Conservation (phyloP, 2,888 invertebrate genomes). For the Dryobotodes eremita region DNA sequence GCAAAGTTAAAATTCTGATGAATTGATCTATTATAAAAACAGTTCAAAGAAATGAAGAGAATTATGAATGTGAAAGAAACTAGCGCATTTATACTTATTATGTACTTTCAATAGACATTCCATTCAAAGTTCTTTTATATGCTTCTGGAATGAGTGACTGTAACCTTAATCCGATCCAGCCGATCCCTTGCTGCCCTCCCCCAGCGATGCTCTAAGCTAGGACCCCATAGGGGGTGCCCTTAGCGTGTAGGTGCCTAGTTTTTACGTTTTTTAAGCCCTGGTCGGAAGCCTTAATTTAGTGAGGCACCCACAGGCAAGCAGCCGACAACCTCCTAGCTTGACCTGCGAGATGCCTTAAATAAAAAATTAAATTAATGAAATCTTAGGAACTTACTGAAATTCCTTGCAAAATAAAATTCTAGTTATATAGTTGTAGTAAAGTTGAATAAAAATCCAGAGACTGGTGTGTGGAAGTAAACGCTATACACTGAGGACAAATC, state of each 20-base stretch:
- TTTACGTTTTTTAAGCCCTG: too few species aligned
- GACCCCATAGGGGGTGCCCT: too few species aligned
- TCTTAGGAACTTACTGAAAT: background rate
- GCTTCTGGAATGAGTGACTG: constrained; percentile 22
- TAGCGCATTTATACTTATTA: constrained; percentile 10
- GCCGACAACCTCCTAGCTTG: too few species aligned
- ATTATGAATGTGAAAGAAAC: constrained; percentile 17
- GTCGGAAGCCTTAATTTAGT: too few species aligned
- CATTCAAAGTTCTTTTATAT: constrained; percentile 19
- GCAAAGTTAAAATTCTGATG: constrained; percentile 6
- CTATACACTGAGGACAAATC: background rate
- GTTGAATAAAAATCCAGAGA: background rate
- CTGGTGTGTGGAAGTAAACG: background rate
- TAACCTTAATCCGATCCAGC: too few species aligned
- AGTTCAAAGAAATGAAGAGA: background rate
- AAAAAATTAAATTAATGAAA: background rate
- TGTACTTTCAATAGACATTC: constrained; percentile 23
- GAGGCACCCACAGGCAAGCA: too few species aligned
- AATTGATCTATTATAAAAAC: background rate
- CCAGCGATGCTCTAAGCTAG: too few species aligned
- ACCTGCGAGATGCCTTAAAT: too few species aligned
- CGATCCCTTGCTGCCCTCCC: too few species aligned
- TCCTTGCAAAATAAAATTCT: background rate
- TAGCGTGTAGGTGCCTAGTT: too few species aligned
- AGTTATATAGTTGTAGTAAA: background rate